Conservation (phyloP, 2,888 invertebrate genomes). For the Leptinotarsa rubiginosa region DNA sequence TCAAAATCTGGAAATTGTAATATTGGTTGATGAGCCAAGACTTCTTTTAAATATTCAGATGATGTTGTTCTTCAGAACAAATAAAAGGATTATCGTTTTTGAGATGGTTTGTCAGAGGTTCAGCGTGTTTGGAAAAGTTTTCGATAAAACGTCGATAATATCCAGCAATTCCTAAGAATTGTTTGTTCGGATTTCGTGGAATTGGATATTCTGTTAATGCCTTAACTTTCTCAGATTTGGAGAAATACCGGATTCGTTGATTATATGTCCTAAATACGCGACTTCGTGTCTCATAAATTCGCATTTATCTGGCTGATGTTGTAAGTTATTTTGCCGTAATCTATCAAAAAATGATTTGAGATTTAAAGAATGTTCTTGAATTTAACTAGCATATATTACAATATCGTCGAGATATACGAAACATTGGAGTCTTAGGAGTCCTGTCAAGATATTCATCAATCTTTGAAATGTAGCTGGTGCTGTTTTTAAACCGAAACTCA, state of each 20-base stretch:
- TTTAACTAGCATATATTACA: too few species aligned
- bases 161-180: slow-evolving; percentile 45
- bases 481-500: too few species aligned
- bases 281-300: slow-evolving; percentile 1
- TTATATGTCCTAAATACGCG: background rate
- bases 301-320: background rate
- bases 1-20: slow-evolving; percentile 55
- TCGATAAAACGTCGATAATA: slow-evolving; percentile 42
- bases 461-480: too few species aligned
- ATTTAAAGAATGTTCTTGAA: background rate
- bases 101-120: slow-evolving; percentile 43
- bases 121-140: slow-evolving; percentile 39
- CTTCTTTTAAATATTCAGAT: slow-evolving; percentile 41
- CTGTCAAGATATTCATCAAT: too few species aligned
- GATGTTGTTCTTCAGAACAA: slow-evolving; percentile 38
- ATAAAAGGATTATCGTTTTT: slow-evolving; percentile 37
- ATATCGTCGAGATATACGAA: too few species aligned
- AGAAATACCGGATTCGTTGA: background rate
- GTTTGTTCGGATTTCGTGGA: slow-evolving; percentile 36
- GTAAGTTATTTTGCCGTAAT: background rate
- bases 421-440: too few species aligned
- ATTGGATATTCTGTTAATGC: background rate
- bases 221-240: slow-evolving; percentile 3
- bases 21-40: slow-evolving; percentile 33
- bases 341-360: background rate